Conservation (phyloP, 2,888 invertebrate species). For the Merodon equestris region DNA sequence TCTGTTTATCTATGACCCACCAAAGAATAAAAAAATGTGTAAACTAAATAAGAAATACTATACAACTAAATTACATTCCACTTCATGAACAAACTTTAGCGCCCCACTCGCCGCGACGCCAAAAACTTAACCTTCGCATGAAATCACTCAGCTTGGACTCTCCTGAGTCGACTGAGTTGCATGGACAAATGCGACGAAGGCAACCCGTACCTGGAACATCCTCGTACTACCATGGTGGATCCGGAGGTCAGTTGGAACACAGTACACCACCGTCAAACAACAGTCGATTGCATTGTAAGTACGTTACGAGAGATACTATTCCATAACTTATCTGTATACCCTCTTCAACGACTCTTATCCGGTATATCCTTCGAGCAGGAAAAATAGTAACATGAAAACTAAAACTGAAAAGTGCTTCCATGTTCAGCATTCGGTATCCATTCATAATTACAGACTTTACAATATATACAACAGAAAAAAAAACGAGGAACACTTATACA, state of each 20-base stretch:
- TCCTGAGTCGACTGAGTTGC: conserved; percentile 92
- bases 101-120: conserved; percentile 96
- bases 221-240: conserved; percentile 76
- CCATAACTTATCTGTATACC: conserved; percentile 15
- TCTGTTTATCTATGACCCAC: conserved; percentile 36
- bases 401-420: conserved; percentile 44
- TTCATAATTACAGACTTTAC: conserved; percentile 1
- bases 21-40: conserved; percentile 55
- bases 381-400: conserved; percentile 34
- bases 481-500: not conserved
- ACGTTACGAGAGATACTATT: conserved; percentile 63
- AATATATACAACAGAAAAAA: not conserved
- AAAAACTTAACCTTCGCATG: conserved; percentile 98
- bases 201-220: conserved; percentile 75
- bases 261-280: conserved; percentile 80
- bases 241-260: conserved; percentile 79
- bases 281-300: conserved; percentile 84
- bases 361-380: conserved; percentile 50
- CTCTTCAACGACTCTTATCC: conserved; percentile 36
- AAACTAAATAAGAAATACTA: conserved; percentile 36
- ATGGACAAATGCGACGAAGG: conserved; percentile 85
- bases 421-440: conserved; percentile 22
- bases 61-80: conserved; percentile 55
- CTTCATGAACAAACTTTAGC: conserved; percentile 81
- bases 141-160: conserved; percentile 98